Evolutionary conservation across 2,113 vertebrate genomes (phyloP).

Genomic region (Gyps fulvus): DNA sequence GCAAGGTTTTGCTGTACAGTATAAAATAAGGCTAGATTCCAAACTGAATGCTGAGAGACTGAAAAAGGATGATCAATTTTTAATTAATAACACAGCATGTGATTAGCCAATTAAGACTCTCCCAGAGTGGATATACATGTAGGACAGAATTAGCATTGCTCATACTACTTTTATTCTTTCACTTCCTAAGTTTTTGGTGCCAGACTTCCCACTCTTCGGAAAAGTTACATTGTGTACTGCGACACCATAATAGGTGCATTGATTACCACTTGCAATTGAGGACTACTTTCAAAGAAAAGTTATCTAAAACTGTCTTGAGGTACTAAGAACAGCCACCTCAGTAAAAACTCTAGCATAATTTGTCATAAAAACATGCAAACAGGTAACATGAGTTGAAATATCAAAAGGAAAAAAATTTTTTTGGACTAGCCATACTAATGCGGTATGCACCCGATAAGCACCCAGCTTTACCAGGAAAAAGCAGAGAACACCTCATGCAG

Average conservation of each 20-base stretch:
- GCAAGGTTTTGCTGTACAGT: not conserved
- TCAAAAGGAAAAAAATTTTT: not conserved
- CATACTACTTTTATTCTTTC: not conserved
- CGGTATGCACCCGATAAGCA: no score
- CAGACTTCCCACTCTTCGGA: not conserved
- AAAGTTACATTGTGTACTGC: not conserved
- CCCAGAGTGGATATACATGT: accelerated
- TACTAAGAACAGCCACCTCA: not conserved
- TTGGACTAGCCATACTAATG: not conserved
- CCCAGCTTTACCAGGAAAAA: not conserved
- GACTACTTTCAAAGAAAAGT: not conserved
- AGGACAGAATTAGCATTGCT: not conserved
- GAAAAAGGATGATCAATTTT: not conserved
- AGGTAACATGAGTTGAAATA: not conserved
- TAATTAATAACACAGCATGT: not conserved
- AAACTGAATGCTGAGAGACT: not conserved
- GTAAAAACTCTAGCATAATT: not conserved
- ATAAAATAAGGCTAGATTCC: not conserved
- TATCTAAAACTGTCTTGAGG: not conserved
- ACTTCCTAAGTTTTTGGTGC: not conserved
- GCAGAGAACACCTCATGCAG: accelerated
- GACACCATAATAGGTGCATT: accelerated
- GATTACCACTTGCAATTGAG: accelerated
- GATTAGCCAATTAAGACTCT: not conserved
- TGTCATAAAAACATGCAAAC: not conserved